These are phyloP conservation scores for Scaptomyza reducta DNA, from an alignment of 2,888 invertebrate genomes.

Conservation along the genomic window DNA sequence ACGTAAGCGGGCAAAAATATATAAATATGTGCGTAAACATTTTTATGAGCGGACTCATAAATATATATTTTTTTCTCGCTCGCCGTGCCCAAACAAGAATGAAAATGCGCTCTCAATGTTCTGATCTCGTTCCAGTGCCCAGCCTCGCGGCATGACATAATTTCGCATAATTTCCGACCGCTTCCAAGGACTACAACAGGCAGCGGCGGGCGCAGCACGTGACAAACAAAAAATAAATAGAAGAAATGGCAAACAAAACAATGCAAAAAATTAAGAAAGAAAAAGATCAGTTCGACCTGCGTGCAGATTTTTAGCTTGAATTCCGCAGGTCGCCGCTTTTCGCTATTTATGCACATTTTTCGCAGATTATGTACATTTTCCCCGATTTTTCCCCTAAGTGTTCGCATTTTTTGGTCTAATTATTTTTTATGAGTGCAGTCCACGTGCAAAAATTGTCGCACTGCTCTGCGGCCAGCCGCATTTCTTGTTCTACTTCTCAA, in stretches of 20 bases:
- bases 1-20: slow-evolving; percentile 63
- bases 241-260: slow-evolving; percentile 14
- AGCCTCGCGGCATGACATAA: slow-evolving; percentile 71
- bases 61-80: slow-evolving; percentile 43
- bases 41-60: slow-evolving; percentile 70
- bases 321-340: slow-evolving; percentile 54
- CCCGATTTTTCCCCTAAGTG: slow-evolving; percentile 30
- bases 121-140: slow-evolving; percentile 73
- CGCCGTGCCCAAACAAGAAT: slow-evolving; percentile 49
- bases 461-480: slow-evolving; percentile 72
- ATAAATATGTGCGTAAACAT: slow-evolving; percentile 20
- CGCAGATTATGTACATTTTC: slow-evolving; percentile 7
- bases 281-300: slow-evolving; percentile 28
- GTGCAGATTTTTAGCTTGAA: slow-evolving; percentile 62
- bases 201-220: slow-evolving; percentile 63
- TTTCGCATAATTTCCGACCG: slow-evolving; percentile 68
- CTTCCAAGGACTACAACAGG: slow-evolving; percentile 61
- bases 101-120: slow-evolving; percentile 76
- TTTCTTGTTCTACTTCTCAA: slow-evolving; percentile 10
- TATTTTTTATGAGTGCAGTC: slow-evolving; percentile 81
- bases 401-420: slow-evolving; percentile 81
- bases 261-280: slow-evolving; percentile 25
- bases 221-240: slow-evolving; percentile 58
- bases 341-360: slow-evolving; percentile 1
- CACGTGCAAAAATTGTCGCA: slow-evolving; percentile 73